Base-by-base conservation (phyloP, 2,797 vertebrate genomes). In the Periparus ater region DNA sequence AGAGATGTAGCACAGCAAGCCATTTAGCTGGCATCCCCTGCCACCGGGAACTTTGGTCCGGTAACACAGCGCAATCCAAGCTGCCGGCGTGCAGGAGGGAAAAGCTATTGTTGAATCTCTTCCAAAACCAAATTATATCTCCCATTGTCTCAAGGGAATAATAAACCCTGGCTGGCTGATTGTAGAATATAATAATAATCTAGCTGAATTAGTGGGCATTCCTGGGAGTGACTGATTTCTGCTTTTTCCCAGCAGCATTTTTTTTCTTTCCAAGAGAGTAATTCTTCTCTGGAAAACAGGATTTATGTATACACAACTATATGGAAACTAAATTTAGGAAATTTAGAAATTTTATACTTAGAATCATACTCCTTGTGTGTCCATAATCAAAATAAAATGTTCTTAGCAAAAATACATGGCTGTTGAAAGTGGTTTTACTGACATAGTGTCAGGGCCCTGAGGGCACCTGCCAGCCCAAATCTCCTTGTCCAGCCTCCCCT, bases 41-140 rank as follows among this genome's bases (percentile, higher is more conserved):
- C 70, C 86, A 44, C 65, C 0, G 0, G 93, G 48, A 95, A 22
- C 81, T 73, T 72, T 20, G 73, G 85, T 73, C 76, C 3, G 0
- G 74, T 66, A 95, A 50, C 81, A 16, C 19, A 54, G 74, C 2
- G 2, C 67, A 82, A 74, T 54, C 44, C 80, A 90, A 93, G 80
- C 65, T 73, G 93, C 26, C 5, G 1, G 77, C 4, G 1, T 1
- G 9, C 73, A 81, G 85, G 67, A 89, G 34, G 34, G 62, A 88
- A 93, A 93, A 95, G 53, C 72, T 81, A 83, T 21, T 7, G 2
- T 3, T 92, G 91, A 96, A 93, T 58, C 26, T 70, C 89, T 92
- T 96, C 82, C 91, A 95, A 91, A 95, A 81, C 45, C 65, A 96
- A 96, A 93, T 93, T 93, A 79, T 91, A 85, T 80, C 94, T 91